Evolutionary conservation across 2,888 invertebrate genomes (phyloP).

Genomic region (Notodonta ziczac): DNA sequence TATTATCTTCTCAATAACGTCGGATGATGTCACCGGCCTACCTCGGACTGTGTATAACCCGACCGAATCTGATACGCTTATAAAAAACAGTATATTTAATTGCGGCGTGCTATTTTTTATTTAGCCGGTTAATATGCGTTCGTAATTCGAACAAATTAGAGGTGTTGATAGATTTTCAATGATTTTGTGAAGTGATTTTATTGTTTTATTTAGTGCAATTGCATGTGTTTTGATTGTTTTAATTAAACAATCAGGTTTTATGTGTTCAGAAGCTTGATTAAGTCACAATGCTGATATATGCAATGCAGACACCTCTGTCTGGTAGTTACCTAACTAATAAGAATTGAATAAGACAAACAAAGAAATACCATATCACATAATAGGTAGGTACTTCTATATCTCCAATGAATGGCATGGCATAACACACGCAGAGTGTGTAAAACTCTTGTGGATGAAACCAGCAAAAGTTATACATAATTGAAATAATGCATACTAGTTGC

Average conservation of each 20-base stretch:
- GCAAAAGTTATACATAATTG: no score
- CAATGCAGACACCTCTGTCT: no score
- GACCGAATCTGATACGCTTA: slow-evolving; percentile 41
- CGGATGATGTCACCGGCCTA: slow-evolving; percentile 73
- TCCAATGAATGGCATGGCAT: no score
- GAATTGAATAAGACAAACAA: no score
- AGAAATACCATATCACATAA: no score
- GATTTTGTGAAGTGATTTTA: slow-evolving; percentile 3
- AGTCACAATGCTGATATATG: neutral
- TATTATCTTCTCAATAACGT: slow-evolving; percentile 69
- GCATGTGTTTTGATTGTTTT: neutral
- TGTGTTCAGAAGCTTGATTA: neutral
- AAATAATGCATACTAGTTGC: no score
- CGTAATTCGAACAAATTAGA: slow-evolving; percentile 22
- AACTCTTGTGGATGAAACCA: no score
- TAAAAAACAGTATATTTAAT: slow-evolving; percentile 5
- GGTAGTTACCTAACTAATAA: no score
- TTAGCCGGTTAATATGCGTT: slow-evolving; percentile 24
- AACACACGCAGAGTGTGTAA: no score
- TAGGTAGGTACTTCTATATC: no score
- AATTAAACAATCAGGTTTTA: neutral
- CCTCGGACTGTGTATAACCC: slow-evolving; percentile 63
- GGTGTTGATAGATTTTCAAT: neutral
- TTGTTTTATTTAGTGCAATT: slow-evolving; percentile 1
- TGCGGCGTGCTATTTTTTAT: slow-evolving; percentile 19